phyloP scores from a whole-genome alignment of 1,140 invertebrate species.

The Zophobas morio region DNA sequence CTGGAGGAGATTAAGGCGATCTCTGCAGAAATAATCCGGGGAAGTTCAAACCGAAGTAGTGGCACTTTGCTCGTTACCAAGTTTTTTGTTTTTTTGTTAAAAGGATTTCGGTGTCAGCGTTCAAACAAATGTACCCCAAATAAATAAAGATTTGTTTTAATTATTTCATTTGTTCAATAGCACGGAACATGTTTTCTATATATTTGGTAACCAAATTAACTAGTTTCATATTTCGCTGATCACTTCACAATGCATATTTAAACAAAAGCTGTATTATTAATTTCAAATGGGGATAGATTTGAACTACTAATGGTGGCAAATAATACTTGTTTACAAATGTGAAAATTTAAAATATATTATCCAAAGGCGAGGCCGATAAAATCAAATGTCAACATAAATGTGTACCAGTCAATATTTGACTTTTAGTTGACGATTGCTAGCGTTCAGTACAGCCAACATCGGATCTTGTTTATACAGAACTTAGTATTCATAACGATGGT shows the following conservation, averaged over 20 bases:
- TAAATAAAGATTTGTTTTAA: neutral
- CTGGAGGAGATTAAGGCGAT: conserved; percentile 45
- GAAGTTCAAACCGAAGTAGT: too few relatives aligned
- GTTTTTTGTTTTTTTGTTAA: neutral
- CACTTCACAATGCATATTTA: neutral
- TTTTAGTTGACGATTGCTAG: too few relatives aligned
- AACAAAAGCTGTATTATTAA: neutral
- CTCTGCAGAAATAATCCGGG: conserved; percentile 3
- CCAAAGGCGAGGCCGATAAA: too few relatives aligned
- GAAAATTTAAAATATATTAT: too few relatives aligned
- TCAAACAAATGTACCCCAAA: too few relatives aligned
- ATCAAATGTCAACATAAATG: too few relatives aligned
- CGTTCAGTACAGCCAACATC: too few relatives aligned
- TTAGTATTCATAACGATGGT: too few relatives aligned
- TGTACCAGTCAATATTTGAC: too few relatives aligned
- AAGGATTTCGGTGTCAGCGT: too few relatives aligned
- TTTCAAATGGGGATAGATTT: neutral
- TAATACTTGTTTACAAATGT: neutral
- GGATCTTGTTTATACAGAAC: too few relatives aligned
- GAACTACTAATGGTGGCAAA: neutral
- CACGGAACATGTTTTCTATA: neutral
- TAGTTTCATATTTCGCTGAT: neutral
- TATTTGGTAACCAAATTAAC: neutral
- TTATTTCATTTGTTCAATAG: neutral
- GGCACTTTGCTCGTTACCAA: neutral